Conservation (phyloP, 2,888 invertebrate species). For the Gastracanthus pulcherrimus region DNA sequence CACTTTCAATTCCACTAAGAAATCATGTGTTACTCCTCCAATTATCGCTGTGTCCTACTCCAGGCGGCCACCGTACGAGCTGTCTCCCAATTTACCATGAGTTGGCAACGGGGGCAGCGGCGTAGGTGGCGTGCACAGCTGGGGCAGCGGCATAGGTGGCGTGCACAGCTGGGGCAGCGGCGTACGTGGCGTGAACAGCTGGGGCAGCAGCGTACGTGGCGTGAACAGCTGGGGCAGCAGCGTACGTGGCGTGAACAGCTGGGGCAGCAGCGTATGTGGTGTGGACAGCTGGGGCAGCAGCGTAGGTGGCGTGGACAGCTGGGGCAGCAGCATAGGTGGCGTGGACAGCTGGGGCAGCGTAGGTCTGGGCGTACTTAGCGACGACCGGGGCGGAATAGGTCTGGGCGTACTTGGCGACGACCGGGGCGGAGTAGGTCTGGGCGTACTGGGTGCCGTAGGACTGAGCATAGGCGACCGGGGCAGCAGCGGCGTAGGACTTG, state of each 20-base stretch:
- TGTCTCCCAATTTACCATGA: too few species aligned
- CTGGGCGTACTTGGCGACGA: slow-evolving; percentile 62
- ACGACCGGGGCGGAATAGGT: slow-evolving; percentile 56
- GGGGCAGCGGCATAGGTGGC: slow-evolving; percentile 63
- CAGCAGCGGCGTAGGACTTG: slow-evolving; percentile 44
- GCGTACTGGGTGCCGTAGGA: slow-evolving; percentile 42
- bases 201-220: slow-evolving; percentile 48
- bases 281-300: slow-evolving; percentile 57
- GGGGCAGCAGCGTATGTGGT: slow-evolving; percentile 73
- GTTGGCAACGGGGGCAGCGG: background rate
- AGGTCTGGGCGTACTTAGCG: slow-evolving; percentile 34
- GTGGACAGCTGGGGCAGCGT: slow-evolving; percentile 41
- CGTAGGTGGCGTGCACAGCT: slow-evolving; percentile 61
- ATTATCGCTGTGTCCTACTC: too few species aligned
- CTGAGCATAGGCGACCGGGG: slow-evolving; percentile 58
- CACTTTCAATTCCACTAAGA: too few species aligned
- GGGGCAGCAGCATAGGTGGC: slow-evolving; percentile 52
- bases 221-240: slow-evolving; percentile 44
- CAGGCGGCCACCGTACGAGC: too few species aligned
- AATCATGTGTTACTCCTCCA: too few species aligned
- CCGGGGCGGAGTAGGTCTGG: slow-evolving; percentile 78
- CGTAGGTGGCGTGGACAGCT: slow-evolving; percentile 54
- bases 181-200: slow-evolving; percentile 48
- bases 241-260: slow-evolving; percentile 67
- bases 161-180: slow-evolving; percentile 54